Evolutionary conservation across 1,140 invertebrate genomes (phyloP).

Genomic region (Papilio aristodemus): DNA sequence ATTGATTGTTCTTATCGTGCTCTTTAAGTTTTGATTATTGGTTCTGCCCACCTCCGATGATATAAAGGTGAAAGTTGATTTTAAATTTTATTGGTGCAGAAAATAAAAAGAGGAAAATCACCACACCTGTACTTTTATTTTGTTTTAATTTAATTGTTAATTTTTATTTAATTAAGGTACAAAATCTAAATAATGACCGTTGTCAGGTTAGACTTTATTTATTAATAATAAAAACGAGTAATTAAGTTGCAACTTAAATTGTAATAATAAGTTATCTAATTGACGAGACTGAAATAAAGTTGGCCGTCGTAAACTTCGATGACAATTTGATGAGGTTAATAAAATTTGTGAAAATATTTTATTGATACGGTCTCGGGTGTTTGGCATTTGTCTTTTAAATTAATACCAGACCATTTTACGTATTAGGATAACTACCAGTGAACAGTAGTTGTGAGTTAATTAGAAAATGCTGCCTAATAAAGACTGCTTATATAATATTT

Average conservation of each 20-base stretch:
- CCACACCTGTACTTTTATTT: no score
- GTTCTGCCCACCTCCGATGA: no score
- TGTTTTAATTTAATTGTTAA: no score
- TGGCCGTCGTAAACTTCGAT: constrained; percentile 18
- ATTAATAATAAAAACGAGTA: constrained; percentile 12
- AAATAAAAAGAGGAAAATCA: no score
- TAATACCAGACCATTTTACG: neutral
- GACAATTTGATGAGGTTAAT: constrained; percentile 13
- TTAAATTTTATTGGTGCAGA: no score
- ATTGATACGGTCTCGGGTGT: neutral
- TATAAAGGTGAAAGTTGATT: no score
- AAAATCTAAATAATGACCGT: neutral
- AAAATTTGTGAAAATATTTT: neutral
- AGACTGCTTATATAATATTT: no score
- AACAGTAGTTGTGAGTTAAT: no score
- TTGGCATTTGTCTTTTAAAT: neutral
- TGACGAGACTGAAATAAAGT: constrained; percentile 1
- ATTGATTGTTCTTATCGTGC: no score
- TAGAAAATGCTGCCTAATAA: no score
- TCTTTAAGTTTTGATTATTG: no score
- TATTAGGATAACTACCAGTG: no score
- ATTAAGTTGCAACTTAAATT: constrained; percentile 14
- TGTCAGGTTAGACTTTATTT: neutral
- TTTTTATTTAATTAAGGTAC: neutral
- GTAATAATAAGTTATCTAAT: neutral